Conservation (phyloP, 1,140 invertebrate genomes). For the Drosophila novamexicana region DNA sequence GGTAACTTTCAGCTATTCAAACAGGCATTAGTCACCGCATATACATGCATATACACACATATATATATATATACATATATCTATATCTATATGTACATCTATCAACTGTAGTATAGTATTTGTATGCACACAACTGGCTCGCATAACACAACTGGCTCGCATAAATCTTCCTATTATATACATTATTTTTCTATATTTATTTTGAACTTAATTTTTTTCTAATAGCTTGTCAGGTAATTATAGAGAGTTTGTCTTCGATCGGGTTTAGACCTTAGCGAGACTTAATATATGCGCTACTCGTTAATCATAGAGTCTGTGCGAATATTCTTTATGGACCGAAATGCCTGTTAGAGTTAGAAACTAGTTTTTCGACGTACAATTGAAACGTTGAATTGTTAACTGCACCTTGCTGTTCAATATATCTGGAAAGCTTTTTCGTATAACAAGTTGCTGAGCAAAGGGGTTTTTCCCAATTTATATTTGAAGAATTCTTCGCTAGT, state of each 20-base stretch:
- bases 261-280: constrained; percentile 2
- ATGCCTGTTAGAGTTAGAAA: constrained; percentile 4
- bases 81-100: neutral
- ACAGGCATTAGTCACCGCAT: constrained; percentile 4
- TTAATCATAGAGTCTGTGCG: constrained; percentile 2
- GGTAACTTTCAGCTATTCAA: constrained; percentile 2
- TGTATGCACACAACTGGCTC: neutral
- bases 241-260: constrained; percentile 17
- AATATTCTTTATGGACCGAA: constrained; percentile 1
- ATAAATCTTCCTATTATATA: neutral
- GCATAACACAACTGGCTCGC: neutral
- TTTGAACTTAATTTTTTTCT: too few relatives aligned
- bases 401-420: too few relatives aligned
- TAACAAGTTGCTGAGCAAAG: too few relatives aligned
- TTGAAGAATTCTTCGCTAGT: too few relatives aligned
- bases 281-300: constrained; percentile 4
- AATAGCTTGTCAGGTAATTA: neutral
- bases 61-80: neutral
- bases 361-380: neutral
- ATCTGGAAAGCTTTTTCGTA: too few relatives aligned
- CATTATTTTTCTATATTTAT: neutral
- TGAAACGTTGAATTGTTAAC: too few relatives aligned
- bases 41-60: neutral
- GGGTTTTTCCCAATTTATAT: too few relatives aligned
- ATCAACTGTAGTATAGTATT: neutral